Percentiles rank a stretch among this genome's conserved stretches.
These are phyloP conservation scores for Cheilosia vernalis DNA, from an alignment of 2,888 invertebrate species.

Conservation along the genomic window DNA sequence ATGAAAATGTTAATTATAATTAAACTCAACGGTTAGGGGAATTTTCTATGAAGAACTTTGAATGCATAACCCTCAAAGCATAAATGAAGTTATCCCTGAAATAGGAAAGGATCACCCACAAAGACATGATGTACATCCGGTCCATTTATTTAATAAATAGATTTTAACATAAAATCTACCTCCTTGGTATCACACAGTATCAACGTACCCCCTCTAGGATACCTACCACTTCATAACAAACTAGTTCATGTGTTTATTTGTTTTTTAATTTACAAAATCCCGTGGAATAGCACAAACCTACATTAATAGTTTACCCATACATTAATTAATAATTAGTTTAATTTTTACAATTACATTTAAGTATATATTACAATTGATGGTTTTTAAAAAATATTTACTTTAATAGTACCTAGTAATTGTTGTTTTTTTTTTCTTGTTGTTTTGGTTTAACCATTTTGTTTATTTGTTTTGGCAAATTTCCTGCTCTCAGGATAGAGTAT, in stretches of 20 bases:
- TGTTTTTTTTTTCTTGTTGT: neutral
- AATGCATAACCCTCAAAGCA: neutral
- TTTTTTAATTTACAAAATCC: slow-evolving; percentile 62
- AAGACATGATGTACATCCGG: neutral
- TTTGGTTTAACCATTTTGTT: slow-evolving; percentile 1
- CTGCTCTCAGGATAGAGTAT: slow-evolving; percentile 40
- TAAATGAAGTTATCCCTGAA: neutral
- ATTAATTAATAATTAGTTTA: slow-evolving; percentile 36
- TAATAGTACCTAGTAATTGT: slow-evolving; percentile 49
- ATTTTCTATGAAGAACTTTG: neutral
- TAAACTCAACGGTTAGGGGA: no score
- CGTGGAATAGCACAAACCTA: slow-evolving; percentile 26
- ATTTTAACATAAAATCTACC: slow-evolving; percentile 74
- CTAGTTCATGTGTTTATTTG: slow-evolving; percentile 21
- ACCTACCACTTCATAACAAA: slow-evolving; percentile 17
- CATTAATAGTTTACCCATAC: slow-evolving; percentile 35
- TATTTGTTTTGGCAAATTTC: slow-evolving; percentile 58
- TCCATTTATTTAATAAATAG: slow-evolving; percentile 51
- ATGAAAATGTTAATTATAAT: no score
- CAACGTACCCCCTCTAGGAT: slow-evolving; percentile 53
- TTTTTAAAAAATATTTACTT: slow-evolving; percentile 41
- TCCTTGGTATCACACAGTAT: slow-evolving; percentile 65
- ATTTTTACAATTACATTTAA: slow-evolving; percentile 56
- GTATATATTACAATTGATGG: slow-evolving; percentile 56
- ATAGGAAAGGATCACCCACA: slow-evolving; percentile 1